Base-by-base conservation (phyloP, 2,888 invertebrate species). In the Molorchus minor region DNA sequence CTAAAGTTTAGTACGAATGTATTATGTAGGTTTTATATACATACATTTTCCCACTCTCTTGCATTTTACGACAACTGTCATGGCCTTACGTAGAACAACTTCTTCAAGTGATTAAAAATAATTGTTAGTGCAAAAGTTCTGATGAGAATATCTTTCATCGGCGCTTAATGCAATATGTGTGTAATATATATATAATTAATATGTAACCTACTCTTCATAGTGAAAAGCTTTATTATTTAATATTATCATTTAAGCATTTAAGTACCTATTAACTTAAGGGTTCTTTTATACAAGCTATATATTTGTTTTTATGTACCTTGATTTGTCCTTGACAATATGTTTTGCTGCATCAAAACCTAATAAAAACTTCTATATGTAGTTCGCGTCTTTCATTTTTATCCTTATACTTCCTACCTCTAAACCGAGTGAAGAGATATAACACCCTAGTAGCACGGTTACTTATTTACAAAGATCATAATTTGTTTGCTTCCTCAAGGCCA, bases 291-390 rank as follows among this genome's bases (percentile, higher is more conserved):
- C 67, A 71, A 65, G 64, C 71, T 69, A 70, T 65, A 59, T 70
- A 67, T 70, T 64, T 70, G 66, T 70, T 68, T 59, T 70, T 71
- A 71, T 71, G 72, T 73, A 73, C 73, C 72, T 72, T 71, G 68
- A 70, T 68, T 72, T 73, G 68, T 73, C 67, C 57, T 54, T 60
- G 67, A 64, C 59, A 61, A 64, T 67, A 62, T 56, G 20, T 67
- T 67, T 68, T 64, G 65, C 66, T 71, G 69, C 68, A 64, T 67
- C 69, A 71, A 67, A 67, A 65, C 65, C 69, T 69, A 69, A 67
- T 68, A 69, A 69, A 65, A 61, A 43, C 25, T 13, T 38, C 38
- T 49, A 35, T 49, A 49, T 15, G 38, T 17, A 19, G 12, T 17
- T 8, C 10, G 8, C 15, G 40, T 19, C 10, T 4, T 41, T 41